Conservation (phyloP, 2,888 invertebrate species). For the Lasioglossum malachurum region DNA sequence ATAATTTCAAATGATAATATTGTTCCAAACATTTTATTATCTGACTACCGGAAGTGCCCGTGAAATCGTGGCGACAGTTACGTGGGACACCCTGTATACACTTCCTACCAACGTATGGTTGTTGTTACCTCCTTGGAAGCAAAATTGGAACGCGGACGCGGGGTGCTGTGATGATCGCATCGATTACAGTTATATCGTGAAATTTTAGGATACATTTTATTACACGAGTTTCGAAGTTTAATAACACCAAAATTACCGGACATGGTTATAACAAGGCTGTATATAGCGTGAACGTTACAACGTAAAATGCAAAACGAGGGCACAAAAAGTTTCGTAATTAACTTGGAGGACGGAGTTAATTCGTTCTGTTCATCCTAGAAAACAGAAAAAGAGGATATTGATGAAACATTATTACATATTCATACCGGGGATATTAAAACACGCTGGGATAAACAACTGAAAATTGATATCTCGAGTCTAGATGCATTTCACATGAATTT, state of each 20-base stretch:
- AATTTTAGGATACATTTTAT: background rate
- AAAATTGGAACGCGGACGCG: background rate
- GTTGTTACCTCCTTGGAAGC: too few relatives aligned
- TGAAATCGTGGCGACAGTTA: too few relatives aligned
- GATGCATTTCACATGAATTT: background rate
- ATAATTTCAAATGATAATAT: too few relatives aligned
- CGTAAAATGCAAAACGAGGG: background rate
- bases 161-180: background rate
- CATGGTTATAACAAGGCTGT: background rate
- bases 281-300: background rate
- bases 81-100: too few relatives aligned
- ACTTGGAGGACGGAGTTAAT: background rate
- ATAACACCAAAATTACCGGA: background rate
- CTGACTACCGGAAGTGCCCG: too few relatives aligned
- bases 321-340: slow-evolving; percentile 10
- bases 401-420: background rate
- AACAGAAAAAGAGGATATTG: background rate
- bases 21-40: too few relatives aligned
- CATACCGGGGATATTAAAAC: background rate
- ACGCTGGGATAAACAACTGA: background rate
- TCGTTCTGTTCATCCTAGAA: background rate
- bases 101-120: background rate
- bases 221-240: background rate
- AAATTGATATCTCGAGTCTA: background rate
- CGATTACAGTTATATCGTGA: background rate